Evolutionary conservation across 2,888 invertebrate species (phyloP), one percentile per base, ranked within the genome.

Genomic region (Tortricodes alternella): DNA sequence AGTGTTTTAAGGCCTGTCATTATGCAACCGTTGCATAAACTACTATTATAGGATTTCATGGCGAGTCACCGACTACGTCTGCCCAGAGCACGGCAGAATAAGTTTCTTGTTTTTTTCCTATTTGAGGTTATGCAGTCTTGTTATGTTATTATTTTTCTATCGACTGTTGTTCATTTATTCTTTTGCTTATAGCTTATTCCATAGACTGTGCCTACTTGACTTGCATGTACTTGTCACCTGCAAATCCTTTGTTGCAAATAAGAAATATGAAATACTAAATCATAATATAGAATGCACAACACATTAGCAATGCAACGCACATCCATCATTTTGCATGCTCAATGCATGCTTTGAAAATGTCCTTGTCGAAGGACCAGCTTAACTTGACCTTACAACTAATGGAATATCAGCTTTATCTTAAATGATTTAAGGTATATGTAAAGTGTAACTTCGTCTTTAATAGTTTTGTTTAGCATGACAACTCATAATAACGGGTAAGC

Each of bases 241-340:
- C 49, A 29, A 35, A 50, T 44, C 37, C 56, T 50, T 56, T 56
- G 50, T 56, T 15, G 41, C 27, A 49, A 27, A 55, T 37, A 44
- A 50, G n/a, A n/a, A 38, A 56, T 56, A 56, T 56, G 37, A 50
- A 44, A 38, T 23, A 16, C 41, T n/a, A 77, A 75, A 21, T 34
- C 34, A 55, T 49, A 46, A 74, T 71, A 70, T 67, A 63, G 62
- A 67, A 53, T 63, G 63, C 63, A 63, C 55, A 15, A 32, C 53
- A 41, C 65, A 81, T 81, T 82, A 80, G 70, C 66, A 64, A 82
- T 81, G 83, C 83, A 73, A 66, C 66, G 67, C 67, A 72, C 77
- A 74, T 76, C 71, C 74, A 73, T 77, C 76, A 78, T 79, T 82
- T 78, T 80, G 76, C 75, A 80, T 74, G 71, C 75, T 67, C 68